Conservation (phyloP, 2,888 invertebrate genomes). For the Mystacides longicornis region DNA sequence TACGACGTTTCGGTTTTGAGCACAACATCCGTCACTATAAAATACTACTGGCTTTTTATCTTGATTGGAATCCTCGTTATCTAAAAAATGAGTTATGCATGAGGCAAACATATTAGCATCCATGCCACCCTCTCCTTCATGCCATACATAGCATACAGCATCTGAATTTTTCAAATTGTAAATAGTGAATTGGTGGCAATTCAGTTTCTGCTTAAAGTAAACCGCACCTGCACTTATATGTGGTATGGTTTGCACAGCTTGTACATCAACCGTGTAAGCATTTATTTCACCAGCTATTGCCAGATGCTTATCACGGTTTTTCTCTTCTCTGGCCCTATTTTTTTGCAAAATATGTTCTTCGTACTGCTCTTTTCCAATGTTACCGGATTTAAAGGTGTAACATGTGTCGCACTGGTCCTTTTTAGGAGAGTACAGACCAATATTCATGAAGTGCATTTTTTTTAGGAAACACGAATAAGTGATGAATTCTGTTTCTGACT, state of each 20-base stretch:
- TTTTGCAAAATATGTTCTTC: constrained; percentile 2
- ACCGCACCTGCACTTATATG: background rate
- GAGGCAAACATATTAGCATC: no score
- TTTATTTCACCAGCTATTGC: constrained; percentile 2
- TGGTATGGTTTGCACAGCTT: background rate
- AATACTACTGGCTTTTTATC: no score
- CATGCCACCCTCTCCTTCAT: no score
- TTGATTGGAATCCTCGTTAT: no score
- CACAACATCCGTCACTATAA: no score
- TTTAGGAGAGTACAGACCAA: background rate
- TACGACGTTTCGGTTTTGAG: no score
- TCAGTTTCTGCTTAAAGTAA: constrained; percentile 1
- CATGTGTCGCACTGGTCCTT: background rate
- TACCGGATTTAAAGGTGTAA: background rate
- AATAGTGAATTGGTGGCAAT: constrained; percentile 1
- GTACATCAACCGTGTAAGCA: constrained; percentile 1
- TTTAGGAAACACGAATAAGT: background rate
- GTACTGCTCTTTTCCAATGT: background rate
- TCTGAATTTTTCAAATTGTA: no score
- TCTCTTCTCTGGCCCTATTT: constrained; percentile 3
- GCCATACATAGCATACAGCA: no score
- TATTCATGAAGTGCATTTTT: background rate
- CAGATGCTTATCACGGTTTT: background rate
- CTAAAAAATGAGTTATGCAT: no score
- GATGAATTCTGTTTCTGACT: background rate